These are phyloP conservation scores for Drosophila kambysellisi DNA, from an alignment of 2,888 invertebrate genomes.

Conservation along the genomic window DNA sequence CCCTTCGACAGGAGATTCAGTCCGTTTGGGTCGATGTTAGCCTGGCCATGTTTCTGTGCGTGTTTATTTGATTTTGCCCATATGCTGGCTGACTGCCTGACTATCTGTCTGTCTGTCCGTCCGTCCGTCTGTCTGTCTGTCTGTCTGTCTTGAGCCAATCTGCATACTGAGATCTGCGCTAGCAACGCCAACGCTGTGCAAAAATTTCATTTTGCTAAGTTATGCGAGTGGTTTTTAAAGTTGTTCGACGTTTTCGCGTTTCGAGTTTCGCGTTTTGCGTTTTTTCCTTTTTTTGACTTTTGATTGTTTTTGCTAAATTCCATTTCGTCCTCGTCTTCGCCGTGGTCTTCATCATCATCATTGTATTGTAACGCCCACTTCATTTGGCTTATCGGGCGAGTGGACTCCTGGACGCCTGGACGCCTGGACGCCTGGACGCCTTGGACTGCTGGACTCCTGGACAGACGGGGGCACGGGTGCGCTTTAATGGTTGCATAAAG, in stretches of 20 bases:
- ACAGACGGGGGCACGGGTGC: slow-evolving; percentile 14
- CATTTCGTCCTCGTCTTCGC: slow-evolving; percentile 1
- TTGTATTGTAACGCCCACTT: slow-evolving; percentile 66
- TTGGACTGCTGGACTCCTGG: slow-evolving; percentile 6
- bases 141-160: slow-evolving; percentile 50
- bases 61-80: slow-evolving; percentile 78
- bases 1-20: slow-evolving; percentile 43
- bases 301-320: slow-evolving; percentile 49
- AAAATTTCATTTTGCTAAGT: slow-evolving; percentile 43
- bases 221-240: slow-evolving; percentile 55
- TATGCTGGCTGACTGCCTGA: slow-evolving; percentile 27
- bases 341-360: slow-evolving; percentile 4
- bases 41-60: slow-evolving; percentile 60
- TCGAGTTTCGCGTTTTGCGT: neutral
- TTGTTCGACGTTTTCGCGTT: slow-evolving; percentile 24
- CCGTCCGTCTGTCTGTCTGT: slow-evolving; percentile 7
- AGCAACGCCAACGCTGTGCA: slow-evolving; percentile 72
- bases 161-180: slow-evolving; percentile 56
- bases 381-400: slow-evolving; percentile 68
- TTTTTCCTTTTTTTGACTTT: slow-evolving; percentile 36
- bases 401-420: slow-evolving; percentile 4
- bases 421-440: neutral
- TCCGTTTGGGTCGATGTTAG: slow-evolving; percentile 23
- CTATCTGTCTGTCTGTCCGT: too few relatives aligned
- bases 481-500: slow-evolving; percentile 69